Conservation (phyloP, 2,113 vertebrate species). For the Accipiter cooperii region DNA sequence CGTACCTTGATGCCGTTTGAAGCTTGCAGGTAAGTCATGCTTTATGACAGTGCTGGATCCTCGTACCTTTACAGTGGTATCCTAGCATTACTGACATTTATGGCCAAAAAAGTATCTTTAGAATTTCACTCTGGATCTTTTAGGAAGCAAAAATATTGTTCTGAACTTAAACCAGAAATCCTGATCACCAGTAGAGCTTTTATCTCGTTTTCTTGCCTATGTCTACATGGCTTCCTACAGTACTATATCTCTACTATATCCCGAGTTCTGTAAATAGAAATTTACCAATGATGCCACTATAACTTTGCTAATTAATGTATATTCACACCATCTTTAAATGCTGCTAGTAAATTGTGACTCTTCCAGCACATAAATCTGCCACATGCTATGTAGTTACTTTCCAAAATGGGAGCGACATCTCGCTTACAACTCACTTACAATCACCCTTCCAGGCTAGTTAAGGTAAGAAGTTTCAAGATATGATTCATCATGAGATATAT, state of each 20-base stretch:
- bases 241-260: background rate
- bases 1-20: background rate
- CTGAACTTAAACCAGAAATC: background rate
- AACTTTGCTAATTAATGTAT: conserved; percentile 10
- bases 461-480: conserved; percentile 34
- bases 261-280: background rate
- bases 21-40: background rate
- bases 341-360: conserved; percentile 41
- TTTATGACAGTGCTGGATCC: background rate
- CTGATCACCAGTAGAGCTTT: background rate
- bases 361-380: conserved; percentile 13
- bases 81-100: background rate
- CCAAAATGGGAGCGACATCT: conserved; percentile 3
- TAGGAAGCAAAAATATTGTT: background rate
- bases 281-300: background rate
- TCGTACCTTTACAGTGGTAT: background rate
- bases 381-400: background rate
- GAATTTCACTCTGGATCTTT: background rate
- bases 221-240: background rate
- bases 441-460: conserved; percentile 35
- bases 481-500: conserved; percentile 55
- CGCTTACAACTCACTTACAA: background rate
- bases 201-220: background rate
- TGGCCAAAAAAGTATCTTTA: background rate
- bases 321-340: background rate